These are phyloP conservation scores for Sphecodes monilicornis DNA, from an alignment of 2,888 invertebrate species.

Conservation along the genomic window DNA sequence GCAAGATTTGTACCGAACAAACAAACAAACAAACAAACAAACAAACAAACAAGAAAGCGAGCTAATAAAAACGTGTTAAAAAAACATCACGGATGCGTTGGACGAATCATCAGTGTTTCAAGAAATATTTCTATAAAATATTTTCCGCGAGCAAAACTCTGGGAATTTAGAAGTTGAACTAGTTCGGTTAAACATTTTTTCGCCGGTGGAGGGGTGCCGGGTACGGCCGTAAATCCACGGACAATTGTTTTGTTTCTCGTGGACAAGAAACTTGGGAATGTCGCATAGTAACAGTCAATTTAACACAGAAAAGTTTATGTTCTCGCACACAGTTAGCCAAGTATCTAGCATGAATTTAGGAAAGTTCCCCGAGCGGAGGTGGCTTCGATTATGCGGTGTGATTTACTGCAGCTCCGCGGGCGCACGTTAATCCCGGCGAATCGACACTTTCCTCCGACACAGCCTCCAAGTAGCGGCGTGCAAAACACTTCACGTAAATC, in stretches of 20 bases:
- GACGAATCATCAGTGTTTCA: neutral
- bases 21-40: no score
- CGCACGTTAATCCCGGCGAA: slow-evolving; percentile 43
- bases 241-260: neutral
- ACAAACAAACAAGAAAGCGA: no score
- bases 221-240: neutral
- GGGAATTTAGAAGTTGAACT: neutral
- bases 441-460: slow-evolving; percentile 38
- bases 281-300: neutral
- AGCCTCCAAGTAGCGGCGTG: slow-evolving; percentile 1
- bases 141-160: neutral
- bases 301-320: neutral
- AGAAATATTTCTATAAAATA: neutral
- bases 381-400: slow-evolving; percentile 27
- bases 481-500: slow-evolving; percentile 31
- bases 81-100: no score
- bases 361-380: slow-evolving; percentile 1
- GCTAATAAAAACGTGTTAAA: no score
- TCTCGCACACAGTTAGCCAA: neutral
- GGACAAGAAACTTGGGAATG: slow-evolving; percentile 9
- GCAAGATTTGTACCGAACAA: no score
- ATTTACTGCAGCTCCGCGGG: slow-evolving; percentile 40
- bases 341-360: neutral
- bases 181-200: neutral
- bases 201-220: neutral